Conservation (phyloP, 2,888 invertebrate species). For the Polymixis lichenea region DNA sequence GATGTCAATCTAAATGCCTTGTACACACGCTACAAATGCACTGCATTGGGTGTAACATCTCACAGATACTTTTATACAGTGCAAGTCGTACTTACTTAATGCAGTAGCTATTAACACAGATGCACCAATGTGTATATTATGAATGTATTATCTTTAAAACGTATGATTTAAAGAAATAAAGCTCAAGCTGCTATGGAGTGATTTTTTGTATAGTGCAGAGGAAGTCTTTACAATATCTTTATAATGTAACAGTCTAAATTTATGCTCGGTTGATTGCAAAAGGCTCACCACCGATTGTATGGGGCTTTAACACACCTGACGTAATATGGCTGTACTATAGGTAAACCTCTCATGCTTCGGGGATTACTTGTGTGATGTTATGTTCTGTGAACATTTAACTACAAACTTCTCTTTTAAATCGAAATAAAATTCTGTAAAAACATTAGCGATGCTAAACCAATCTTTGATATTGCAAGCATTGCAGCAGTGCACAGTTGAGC, state of each 20-base stretch:
- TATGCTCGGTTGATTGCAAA: background rate
- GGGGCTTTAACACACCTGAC: background rate
- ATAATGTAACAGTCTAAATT: background rate
- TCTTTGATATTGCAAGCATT: background rate
- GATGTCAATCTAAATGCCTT: background rate
- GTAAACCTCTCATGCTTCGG: background rate
- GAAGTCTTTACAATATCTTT: background rate
- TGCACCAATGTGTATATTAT: background rate
- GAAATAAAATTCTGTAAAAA: no score
- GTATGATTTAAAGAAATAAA: background rate
- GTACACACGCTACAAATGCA: background rate
- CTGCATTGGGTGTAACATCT: background rate
- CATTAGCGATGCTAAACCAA: background rate
- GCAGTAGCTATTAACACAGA: background rate
- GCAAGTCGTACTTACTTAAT: background rate
- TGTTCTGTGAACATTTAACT: background rate
- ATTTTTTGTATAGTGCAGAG: background rate
- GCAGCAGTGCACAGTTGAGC: slow-evolving; percentile 32
- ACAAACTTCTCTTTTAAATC: background rate
- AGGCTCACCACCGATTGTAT: background rate
- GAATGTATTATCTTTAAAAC: background rate
- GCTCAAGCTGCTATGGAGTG: background rate
- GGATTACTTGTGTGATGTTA: background rate
- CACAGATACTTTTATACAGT: background rate
- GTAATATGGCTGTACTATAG: background rate